A percentile compares a stretch with the other conserved stretches of the same genome.
Evolutionary conservation across 2,797 vertebrate genomes (phyloP).

Genomic region (Enteromius fasciolatus): DNA sequence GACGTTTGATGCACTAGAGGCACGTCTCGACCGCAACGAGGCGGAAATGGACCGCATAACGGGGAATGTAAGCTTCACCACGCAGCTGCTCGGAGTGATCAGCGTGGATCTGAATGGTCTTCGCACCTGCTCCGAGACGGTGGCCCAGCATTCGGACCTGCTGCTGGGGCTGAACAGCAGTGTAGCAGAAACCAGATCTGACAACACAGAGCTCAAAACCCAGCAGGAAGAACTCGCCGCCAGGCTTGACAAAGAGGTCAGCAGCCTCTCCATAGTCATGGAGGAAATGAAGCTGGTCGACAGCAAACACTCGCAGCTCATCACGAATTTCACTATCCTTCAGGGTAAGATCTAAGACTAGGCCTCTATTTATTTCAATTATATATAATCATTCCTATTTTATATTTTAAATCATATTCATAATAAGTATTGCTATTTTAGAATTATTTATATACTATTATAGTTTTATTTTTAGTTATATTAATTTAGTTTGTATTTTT

Average conservation of each 20-base stretch:
- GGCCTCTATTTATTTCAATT: background rate
- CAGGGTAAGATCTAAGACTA: conserved; percentile 68
- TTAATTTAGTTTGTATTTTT: background rate
- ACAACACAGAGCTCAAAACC: conserved; percentile 81
- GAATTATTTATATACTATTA: background rate
- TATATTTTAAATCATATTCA: background rate
- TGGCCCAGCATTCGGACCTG: conserved; percentile 88
- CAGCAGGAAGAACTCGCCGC: conserved; percentile 73
- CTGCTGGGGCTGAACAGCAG: conserved; percentile 86
- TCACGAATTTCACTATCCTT: conserved; percentile 83
- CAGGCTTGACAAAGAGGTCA: conserved; percentile 75
- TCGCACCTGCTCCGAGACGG: conserved; percentile 90
- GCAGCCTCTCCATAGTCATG: conserved; percentile 88
- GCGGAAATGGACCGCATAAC: conserved; percentile 74
- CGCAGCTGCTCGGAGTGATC: conserved; percentile 79
- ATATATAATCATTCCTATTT: background rate
- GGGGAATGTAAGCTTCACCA: conserved; percentile 75
- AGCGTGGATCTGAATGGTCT: conserved; percentile 89
- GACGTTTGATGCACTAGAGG: conserved; percentile 73
- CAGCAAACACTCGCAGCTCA: conserved; percentile 89
- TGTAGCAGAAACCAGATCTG: conserved; percentile 82
- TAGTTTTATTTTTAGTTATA: background rate
- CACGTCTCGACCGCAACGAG: conserved; percentile 72
- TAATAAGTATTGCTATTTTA: background rate
- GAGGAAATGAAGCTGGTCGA: conserved; percentile 92